phyloP scores from a whole-genome alignment of 2,797 vertebrate species.

The Falco novaeseelandiae region DNA sequence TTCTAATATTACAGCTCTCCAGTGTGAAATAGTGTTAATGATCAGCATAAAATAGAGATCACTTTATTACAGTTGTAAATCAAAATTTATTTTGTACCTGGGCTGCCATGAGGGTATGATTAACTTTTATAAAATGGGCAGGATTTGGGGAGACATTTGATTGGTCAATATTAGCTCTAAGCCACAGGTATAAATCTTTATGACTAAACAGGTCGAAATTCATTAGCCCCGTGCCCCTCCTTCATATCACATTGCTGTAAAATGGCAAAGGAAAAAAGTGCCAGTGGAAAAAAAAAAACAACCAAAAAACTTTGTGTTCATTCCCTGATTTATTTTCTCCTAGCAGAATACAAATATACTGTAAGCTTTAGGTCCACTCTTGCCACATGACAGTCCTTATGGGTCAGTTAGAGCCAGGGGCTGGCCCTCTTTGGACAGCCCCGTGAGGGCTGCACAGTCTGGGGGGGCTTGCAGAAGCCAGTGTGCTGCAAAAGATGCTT shows the following conservation, averaged over 20 bases:
- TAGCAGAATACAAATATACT: neutral
- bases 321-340: neutral
- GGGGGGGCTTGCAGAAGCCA: neutral
- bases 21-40: constrained; percentile 41
- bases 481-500: neutral
- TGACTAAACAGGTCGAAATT: constrained; percentile 48
- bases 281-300: neutral
- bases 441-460: neutral
- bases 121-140: constrained; percentile 58
- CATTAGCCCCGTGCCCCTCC: constrained; percentile 2
- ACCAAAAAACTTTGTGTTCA: neutral
- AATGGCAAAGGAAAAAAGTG: neutral
- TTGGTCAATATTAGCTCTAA: constrained; percentile 49
- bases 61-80: constrained; percentile 57
- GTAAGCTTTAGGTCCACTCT: neutral
- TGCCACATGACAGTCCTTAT: neutral
- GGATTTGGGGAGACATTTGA: constrained; percentile 45
- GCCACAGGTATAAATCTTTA: constrained; percentile 47
- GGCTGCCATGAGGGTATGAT: constrained; percentile 33
- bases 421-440: neutral
- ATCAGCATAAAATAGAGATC: constrained; percentile 26
- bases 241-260: neutral
- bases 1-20: constrained; percentile 42
- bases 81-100: constrained; percentile 58
- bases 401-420: neutral